Base-by-base conservation (phyloP, 2,888 invertebrate genomes). In the Leucophenga maculata region DNA sequence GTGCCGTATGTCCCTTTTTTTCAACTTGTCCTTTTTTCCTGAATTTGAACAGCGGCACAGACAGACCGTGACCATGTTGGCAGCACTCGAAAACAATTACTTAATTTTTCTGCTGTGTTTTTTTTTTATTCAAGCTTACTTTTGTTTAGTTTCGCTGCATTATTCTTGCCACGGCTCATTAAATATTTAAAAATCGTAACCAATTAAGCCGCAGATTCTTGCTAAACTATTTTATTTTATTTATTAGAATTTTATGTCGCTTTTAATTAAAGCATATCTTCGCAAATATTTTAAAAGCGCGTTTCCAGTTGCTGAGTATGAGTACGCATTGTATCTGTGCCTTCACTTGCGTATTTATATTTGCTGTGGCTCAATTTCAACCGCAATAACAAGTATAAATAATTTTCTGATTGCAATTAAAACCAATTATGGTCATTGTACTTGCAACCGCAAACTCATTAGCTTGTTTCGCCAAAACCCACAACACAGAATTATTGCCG, bases 331-430 rank as follows among this genome's bases (percentile, higher is more conserved):
- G 26, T 26, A 46, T 46, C 13, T 46, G 6, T 46, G 46, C 6
- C 2, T 6, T 14, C 46, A 46, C 3, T 4, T 46, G 6, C n/a
- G 26, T 57, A 57, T 18, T 60, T 39, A 39, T 60, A 44, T 60
- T 60, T 60, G 16, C 46, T 64, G 48, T 48, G 48, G 62, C 62
- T 64, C 62, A 64, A 64, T 64, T 64, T 48, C 62, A 55, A 75
- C 84, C 82, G 71, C 84, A 80, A 71, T 69, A 71, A 73, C 74
- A 74, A 81, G 75, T 77, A 76, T 82, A 74, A 77, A 81, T 84
- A 81, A 77, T 84, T 81, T 75, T 78, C 80, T 74, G 71, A 77
- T 79, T 74, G 84, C 83, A 80, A 80, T 80, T 84, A 84, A 84
- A 83, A 81, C 80, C 80, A 80, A 80, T 80, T 80, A 80, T 80